phyloP scores from a whole-genome alignment of 2,113 vertebrate species.

The Indicator maculatus region DNA sequence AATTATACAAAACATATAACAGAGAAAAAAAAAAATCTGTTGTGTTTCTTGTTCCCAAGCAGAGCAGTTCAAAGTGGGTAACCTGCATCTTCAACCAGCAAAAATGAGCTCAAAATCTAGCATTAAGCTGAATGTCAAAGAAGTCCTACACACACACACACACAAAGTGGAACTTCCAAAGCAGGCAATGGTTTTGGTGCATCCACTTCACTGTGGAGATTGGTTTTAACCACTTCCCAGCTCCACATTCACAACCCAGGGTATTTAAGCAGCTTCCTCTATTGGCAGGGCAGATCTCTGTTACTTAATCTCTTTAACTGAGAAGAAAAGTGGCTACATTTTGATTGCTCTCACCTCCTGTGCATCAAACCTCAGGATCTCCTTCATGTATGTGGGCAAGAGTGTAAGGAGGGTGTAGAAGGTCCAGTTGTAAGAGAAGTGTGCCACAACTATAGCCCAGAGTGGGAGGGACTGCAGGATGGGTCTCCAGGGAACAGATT shows the following conservation, averaged over 20 bases:
- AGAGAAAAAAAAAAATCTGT: neutral
- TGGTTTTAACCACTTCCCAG: neutral
- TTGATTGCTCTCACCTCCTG: constrained; percentile 83
- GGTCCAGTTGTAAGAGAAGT: constrained; percentile 98
- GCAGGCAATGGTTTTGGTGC: neutral
- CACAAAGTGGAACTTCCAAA: neutral
- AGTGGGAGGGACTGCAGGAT: constrained; percentile 87
- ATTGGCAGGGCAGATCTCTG: neutral
- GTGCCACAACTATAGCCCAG: constrained; percentile 94
- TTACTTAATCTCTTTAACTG: neutral
- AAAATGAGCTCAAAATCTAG: neutral
- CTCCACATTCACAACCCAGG: neutral
- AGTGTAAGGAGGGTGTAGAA: constrained; percentile 96
- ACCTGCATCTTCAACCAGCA: neutral
- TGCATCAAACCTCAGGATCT: constrained; percentile 91
- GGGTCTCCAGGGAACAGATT: constrained; percentile 86
- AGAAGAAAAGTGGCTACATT: neutral
- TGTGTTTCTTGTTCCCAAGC: neutral
- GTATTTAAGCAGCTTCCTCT: neutral
- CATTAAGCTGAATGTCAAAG: neutral
- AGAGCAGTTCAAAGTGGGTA: neutral
- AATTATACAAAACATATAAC: neutral
- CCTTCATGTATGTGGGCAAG: constrained; percentile 95
- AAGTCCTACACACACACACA: neutral
- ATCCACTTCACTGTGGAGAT: neutral